A percentile compares a stretch with the other conserved stretches of the same genome.
These are phyloP conservation scores for Congeria kusceri DNA, from an alignment of 2,888 invertebrate genomes.

Conservation along the genomic window DNA sequence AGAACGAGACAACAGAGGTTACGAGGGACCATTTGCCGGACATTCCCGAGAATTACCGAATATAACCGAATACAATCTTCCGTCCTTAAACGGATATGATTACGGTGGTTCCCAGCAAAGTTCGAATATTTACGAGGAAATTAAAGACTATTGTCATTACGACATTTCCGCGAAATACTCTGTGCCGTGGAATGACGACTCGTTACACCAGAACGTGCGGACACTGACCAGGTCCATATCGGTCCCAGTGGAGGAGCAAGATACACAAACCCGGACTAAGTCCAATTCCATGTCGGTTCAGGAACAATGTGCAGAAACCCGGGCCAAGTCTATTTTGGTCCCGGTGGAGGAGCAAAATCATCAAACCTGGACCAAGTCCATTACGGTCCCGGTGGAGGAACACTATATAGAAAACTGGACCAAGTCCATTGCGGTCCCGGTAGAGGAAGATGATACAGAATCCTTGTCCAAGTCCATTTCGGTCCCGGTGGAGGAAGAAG, in stretches of 20 bases:
- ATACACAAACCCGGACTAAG: no score
- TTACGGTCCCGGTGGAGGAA: no score
- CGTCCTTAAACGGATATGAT: conserved; percentile 34
- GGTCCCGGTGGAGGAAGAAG: no score
- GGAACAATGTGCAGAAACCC: no score
- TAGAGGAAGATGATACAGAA: no score
- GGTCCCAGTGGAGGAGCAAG: no score
- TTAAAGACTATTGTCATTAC: conserved; percentile 31
- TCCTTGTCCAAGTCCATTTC: background rate
- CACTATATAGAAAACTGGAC: no score
- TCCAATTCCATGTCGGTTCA: no score
- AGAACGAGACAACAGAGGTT: conserved; percentile 55
- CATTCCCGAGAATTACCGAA: conserved; percentile 48
- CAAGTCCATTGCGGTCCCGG: no score
- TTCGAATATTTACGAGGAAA: conserved; percentile 63
- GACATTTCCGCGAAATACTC: conserved; percentile 33
- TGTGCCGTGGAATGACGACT: conserved; percentile 48
- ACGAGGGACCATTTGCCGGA: conserved; percentile 54
- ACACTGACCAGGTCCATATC: conserved; percentile 9
- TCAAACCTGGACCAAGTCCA: no score
- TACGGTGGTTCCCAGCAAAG: conserved; percentile 38
- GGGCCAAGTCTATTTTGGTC: no score
- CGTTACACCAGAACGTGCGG: conserved; percentile 25
- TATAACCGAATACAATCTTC: conserved; percentile 41
- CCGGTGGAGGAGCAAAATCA: no score